Base-by-base conservation (phyloP, 2,888 invertebrate genomes). In the Nipponacmea schrenckii region DNA sequence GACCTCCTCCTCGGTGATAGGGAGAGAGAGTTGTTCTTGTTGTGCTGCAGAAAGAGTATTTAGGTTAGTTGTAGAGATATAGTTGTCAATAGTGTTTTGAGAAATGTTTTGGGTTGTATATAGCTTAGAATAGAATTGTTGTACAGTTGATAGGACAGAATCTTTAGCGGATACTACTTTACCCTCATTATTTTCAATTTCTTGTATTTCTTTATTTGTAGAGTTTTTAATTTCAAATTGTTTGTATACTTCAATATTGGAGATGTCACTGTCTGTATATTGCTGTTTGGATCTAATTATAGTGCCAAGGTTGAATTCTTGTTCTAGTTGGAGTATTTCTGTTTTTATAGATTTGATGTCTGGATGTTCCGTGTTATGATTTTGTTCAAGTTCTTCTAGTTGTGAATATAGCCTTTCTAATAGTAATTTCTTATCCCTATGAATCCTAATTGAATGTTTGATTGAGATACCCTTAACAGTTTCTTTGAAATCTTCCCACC, bases 401-500 rank as follows among this genome's bases (percentile, higher is more conserved):
- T 46, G 48, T 46, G 48, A 15, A 17, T 46, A 46, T 46, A 46
- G 48, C 14, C 17, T 46, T 12, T 46, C 17, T 15, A 46, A 17
- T n/a, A n/a, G n/a, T n/a, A n/a, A n/a, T n/a, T n/a, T n/a, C n/a
- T n/a, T n/a, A n/a, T n/a, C n/a, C n/a, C 17, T 1, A 15, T 15
- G 14, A 15, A 15, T 12, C 17, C 14, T 17, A 12, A 15, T 12
- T 15, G 14, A 46, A 17, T 46, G 17, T 46, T 46, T 46, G 12
- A 15, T 12, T 46, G 48, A 15, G 17, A 46, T 46, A 15, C 17
- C 1, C 17, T 46, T 46, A 17, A 46, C 17, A 46, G 48, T 20
- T 56, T 56, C 7, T n/a, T 56, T 56, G 10, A n/a, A n/a, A 56
- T 56, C 56, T 56, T 56, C 56, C 56, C 56, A 56, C 56, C 56